A percentile compares a stretch with the other conserved stretches of the same genome.
phyloP scores from a whole-genome alignment of 2,797 vertebrate genomes.

The Enteromius radiatus region DNA sequence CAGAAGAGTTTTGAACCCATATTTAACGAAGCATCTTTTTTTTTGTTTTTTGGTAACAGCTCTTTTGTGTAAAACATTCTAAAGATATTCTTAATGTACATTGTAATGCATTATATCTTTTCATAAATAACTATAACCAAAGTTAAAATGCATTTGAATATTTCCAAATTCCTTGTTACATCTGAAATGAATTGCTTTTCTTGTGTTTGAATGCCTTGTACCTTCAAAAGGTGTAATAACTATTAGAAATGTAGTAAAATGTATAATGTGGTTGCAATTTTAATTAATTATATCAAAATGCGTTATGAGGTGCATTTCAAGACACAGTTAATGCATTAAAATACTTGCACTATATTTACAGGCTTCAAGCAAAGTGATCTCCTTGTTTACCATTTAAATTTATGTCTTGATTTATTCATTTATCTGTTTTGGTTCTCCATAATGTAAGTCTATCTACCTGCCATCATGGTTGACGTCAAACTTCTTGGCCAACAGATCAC shows the following conservation, averaged over 20 bases:
- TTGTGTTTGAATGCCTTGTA: not conserved
- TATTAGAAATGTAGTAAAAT: not conserved
- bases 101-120: not conserved
- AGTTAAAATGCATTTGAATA: not conserved
- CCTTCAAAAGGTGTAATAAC: not conserved
- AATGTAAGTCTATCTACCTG: conserved; percentile 51
- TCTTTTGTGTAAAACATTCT: not conserved
- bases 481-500: conserved; percentile 61
- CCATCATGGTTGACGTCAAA: conserved; percentile 60
- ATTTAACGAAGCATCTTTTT: not conserved
- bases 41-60: not conserved
- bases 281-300: not conserved
- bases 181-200: not conserved
- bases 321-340: not conserved
- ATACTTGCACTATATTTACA: not conserved
- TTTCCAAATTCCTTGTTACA: not conserved
- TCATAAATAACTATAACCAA: not conserved
- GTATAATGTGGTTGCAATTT: not conserved
- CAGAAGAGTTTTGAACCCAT: not conserved
- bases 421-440: not conserved
- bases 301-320: not conserved
- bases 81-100: not conserved
- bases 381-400: not conserved
- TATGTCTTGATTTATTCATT: not conserved
- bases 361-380: not conserved